Percentiles rank a stretch among this genome's conserved stretches.
Evolutionary conservation across 1,140 invertebrate genomes (phyloP).

Genomic region (Plutomurus gul): DNA sequence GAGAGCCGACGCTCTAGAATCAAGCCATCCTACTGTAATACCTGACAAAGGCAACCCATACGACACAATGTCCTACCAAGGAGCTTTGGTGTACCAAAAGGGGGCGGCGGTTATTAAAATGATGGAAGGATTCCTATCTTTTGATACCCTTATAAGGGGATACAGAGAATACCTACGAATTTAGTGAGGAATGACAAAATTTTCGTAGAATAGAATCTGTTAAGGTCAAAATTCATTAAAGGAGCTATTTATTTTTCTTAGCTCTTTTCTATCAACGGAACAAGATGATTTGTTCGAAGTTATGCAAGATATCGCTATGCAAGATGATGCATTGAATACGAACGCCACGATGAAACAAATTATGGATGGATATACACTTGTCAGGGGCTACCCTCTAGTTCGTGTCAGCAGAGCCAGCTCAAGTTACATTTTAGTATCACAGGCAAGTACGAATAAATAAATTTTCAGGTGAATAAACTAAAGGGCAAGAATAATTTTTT

Average conservation of each 20-base stretch:
- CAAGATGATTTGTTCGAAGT: conserved; percentile 73
- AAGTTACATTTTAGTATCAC: background rate
- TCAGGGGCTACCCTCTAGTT: conserved; percentile 79
- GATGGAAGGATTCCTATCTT: conserved; percentile 38
- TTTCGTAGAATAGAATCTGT: background rate
- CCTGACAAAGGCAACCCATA: conserved; percentile 9
- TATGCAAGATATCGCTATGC: conserved; percentile 63
- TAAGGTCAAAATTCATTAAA: background rate
- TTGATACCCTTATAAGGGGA: conserved; percentile 57
- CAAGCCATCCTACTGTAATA: background rate
- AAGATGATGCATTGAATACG: background rate
- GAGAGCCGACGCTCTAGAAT: conserved; percentile 1
- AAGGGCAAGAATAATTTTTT: too few species aligned
- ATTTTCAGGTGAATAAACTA: too few species aligned
- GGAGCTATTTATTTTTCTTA: background rate
- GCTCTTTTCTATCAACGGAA: conserved; percentile 67
- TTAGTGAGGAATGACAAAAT: background rate
- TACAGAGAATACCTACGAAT: conserved; percentile 64
- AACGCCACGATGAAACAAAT: conserved; percentile 64
- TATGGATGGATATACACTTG: conserved; percentile 80
- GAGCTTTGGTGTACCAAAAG: conserved; percentile 79
- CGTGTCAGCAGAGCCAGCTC: conserved; percentile 58
- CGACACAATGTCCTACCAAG: conserved; percentile 54
- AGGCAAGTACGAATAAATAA: too few species aligned
- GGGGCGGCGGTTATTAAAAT: conserved; percentile 35